These are phyloP conservation scores for Mellivora capensis DNA, from an alignment of 2,113 vertebrate genomes.

Conservation along the genomic window DNA sequence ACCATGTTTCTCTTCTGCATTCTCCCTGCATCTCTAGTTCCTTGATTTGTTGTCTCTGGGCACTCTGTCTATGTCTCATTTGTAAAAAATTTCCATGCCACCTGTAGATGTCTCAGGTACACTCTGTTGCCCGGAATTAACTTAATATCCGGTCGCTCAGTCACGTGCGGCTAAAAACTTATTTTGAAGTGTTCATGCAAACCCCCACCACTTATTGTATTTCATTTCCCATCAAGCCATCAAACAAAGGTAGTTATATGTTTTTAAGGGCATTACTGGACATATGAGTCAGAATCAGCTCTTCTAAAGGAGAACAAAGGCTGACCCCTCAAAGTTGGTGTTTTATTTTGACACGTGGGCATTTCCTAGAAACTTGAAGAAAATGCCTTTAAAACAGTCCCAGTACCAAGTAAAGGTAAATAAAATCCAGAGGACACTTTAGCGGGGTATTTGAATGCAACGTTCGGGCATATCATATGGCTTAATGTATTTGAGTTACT, in stretches of 20 bases:
- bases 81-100: not conserved
- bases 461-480: not conserved
- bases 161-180: not conserved
- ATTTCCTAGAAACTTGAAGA: not conserved
- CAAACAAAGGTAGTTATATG: constrained; percentile 19
- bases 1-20: not conserved
- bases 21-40: not conserved
- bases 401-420: not conserved
- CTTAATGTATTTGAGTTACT: constrained; percentile 11
- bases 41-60: not conserved
- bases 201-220: not conserved
- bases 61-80: not conserved
- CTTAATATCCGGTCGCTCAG: not conserved
- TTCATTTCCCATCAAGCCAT: constrained; percentile 45
- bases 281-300: constrained; percentile 10
- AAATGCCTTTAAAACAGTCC: not conserved
- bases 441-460: not conserved
- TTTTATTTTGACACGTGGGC: not conserved
- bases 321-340: not conserved
- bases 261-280: constrained; percentile 34
- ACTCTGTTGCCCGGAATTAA: not conserved
- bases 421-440: not conserved
- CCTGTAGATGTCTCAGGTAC: not conserved
- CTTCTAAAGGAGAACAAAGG: constrained; percentile 22
- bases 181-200: not conserved